Percentiles rank a stretch among this genome's conserved stretches.
Conservation (phyloP, 2,888 invertebrate genomes). For the Cheilosia impressa region DNA sequence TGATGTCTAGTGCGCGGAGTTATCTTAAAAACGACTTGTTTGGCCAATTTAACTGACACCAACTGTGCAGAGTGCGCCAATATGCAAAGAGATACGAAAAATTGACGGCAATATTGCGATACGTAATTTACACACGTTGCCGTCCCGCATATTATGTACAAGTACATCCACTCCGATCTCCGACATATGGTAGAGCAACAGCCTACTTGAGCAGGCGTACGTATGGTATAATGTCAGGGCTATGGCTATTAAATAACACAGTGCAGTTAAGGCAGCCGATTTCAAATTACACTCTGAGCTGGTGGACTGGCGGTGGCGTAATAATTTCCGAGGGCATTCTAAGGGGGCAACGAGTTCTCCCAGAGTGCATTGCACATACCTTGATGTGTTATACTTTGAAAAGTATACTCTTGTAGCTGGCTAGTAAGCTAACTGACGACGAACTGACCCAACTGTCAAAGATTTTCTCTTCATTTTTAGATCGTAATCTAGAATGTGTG, state of each 20-base stretch:
- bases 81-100: conserved; percentile 72
- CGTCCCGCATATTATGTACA: conserved; percentile 26
- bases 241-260: conserved; percentile 72
- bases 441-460: conserved; percentile 57
- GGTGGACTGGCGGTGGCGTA: conserved; percentile 31
- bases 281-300: conserved; percentile 29
- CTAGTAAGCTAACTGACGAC: conserved; percentile 7
- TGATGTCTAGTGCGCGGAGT: conserved; percentile 50
- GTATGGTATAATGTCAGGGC: conserved; percentile 67
- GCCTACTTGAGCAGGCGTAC: conserved; percentile 40
- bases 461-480: conserved; percentile 50
- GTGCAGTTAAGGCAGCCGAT: conserved; percentile 36
- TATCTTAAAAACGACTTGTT: conserved; percentile 74
- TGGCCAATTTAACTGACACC: conserved; percentile 74
- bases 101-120: conserved; percentile 73
- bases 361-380: conserved; percentile 20
- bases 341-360: conserved; percentile 1
- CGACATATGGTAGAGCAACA: conserved; percentile 12
- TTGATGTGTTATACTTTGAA: conserved; percentile 31
- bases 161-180: conserved; percentile 1
- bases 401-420: conserved; percentile 7
- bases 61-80: conserved; percentile 58
- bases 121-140: conserved; percentile 69
- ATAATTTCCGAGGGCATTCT: conserved; percentile 50
- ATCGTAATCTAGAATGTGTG: conserved; percentile 9